Conservation (phyloP, 2,113 vertebrate genomes). For the Balaeniceps rex region DNA sequence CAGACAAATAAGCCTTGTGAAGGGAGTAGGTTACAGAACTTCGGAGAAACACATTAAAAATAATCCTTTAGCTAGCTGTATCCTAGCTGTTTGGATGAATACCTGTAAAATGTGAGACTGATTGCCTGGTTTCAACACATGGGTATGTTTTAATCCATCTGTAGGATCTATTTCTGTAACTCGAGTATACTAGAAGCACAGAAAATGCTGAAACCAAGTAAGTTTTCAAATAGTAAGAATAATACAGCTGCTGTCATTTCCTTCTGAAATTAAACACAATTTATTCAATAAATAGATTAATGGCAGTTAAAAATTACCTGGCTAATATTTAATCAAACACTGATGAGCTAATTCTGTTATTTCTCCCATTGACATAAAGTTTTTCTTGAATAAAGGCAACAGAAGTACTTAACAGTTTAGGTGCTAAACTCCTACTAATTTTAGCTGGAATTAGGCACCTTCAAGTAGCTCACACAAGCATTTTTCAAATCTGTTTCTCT, state of each 20-base stretch:
- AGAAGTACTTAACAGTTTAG: not conserved
- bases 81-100: conserved; percentile 35
- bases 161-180: conserved; percentile 55
- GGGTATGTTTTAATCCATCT: conserved; percentile 58
- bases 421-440: not conserved
- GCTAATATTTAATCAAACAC: not conserved
- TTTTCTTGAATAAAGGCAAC: not conserved
- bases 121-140: conserved; percentile 45
- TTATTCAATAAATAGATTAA: not conserved
- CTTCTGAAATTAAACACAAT: not conserved
- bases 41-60: conserved; percentile 37
- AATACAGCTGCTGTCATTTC: not conserved
- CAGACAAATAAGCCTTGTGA: conserved; percentile 32
- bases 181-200: not conserved
- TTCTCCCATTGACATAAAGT: not conserved
- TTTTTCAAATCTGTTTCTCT: not conserved
- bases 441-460: not conserved
- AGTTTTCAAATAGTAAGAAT: conserved; percentile 36
- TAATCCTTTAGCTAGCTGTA: conserved; percentile 38
- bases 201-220: conserved; percentile 38
- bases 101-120: conserved; percentile 48
- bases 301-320: not conserved
- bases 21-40: not conserved
- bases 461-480: not conserved
- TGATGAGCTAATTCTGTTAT: not conserved